Base-by-base conservation (phyloP, 2,888 invertebrate genomes). In the Chirona hameri region DNA sequence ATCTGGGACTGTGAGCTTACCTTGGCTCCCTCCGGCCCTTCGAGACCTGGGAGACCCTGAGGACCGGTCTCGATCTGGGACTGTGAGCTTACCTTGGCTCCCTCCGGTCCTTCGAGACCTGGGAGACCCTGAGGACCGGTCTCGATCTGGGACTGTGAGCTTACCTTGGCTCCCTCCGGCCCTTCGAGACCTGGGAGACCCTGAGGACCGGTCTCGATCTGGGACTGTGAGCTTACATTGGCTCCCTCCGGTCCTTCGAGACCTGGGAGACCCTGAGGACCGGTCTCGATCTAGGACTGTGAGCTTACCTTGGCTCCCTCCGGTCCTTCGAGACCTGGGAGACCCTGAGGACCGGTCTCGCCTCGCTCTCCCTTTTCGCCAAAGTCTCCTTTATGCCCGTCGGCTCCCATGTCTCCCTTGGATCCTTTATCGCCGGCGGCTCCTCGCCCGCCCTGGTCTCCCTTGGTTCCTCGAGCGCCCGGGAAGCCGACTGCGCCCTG, bases 361-460 rank as follows among this genome's bases (percentile, higher is more conserved):
- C 95, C 95, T 0, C 90, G 87, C 39, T 89, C 88, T 18, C 95
- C 96, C 80, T 94, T 89, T 87, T 95, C 94, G 0, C 95, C 95
- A 89, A 82, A 91, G 90, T 93, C 93, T 39, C 96, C 96, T 84
- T 92, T 92, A 87, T 95, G 95, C 0, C 96, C 94, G 86, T 91
- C 90, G 80, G 93, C 93, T 3, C 95, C 95, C 86, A 92, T 92
- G 0, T 92, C 86, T 46, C 94, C 95, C 85, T 92, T 90, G 27
- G 90, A 88, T 0, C 95, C 95, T 29, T 93, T 90, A 84, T 92
- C 91, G 12, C 95, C 95, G 18, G 89, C 87, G 15, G 91, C 87
- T 15, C 95, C 95, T 82, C 91, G 89, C 84, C 93, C 93, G 27
- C 94, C 94, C 81, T 92, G 91, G 87, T 94, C 93, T 0, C 94